A percentile compares a stretch with the other conserved stretches of the same genome.
These are phyloP conservation scores for Microdon myrmicae DNA, from an alignment of 2,888 invertebrate species.

Conservation along the genomic window DNA sequence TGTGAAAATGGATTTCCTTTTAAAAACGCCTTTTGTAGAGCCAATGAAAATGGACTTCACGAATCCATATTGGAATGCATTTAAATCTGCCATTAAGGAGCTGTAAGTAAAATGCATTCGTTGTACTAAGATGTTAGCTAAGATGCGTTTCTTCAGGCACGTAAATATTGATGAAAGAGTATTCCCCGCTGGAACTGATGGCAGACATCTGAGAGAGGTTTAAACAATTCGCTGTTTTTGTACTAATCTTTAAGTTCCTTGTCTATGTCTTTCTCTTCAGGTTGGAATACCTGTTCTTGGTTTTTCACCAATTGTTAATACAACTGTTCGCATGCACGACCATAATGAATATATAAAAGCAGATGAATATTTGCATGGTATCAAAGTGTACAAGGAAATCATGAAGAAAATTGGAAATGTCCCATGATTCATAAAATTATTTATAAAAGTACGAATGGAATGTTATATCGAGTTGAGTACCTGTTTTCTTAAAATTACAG, in stretches of 20 bases:
- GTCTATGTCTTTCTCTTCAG: no score
- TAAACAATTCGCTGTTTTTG: no score
- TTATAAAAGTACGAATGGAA: no score
- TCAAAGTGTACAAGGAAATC: constrained; percentile 73
- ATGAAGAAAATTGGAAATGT: constrained; percentile 57
- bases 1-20: constrained; percentile 73
- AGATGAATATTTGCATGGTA: constrained; percentile 81
- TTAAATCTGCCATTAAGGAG: constrained; percentile 71
- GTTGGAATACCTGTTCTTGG: constrained; percentile 85
- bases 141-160: constrained; percentile 6
- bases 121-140: neutral
- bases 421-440: no score
- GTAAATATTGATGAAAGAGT: constrained; percentile 73
- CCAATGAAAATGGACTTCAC: constrained; percentile 72
- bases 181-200: constrained; percentile 92
- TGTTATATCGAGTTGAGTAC: no score
- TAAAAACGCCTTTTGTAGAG: constrained; percentile 70
- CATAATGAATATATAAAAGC: constrained; percentile 87
- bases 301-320: constrained; percentile 89
- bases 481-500: no score
- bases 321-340: constrained; percentile 85
- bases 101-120: constrained; percentile 66
- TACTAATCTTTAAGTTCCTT: no score
- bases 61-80: constrained; percentile 78
- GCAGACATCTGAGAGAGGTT: constrained; percentile 75